These are phyloP conservation scores for Dysidea cf. avara DNA, from an alignment of 37 sponge, comb jelly and placozoan species.

Conservation along the genomic window DNA sequence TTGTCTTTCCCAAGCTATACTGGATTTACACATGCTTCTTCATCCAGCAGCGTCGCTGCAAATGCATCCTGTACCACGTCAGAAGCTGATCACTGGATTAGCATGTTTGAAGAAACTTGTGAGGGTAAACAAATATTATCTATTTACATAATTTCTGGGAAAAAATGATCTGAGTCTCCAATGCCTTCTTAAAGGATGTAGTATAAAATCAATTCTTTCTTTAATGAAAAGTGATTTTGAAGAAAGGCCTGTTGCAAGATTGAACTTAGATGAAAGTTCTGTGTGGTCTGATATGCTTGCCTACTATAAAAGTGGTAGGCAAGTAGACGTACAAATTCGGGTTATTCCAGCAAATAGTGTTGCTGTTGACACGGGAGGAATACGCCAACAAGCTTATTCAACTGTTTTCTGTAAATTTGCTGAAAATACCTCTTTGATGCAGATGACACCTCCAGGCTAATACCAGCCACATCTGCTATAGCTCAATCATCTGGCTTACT, in stretches of 20 bases:
- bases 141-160: slow-evolving; percentile 1
- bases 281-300: slow-evolving; percentile 14
- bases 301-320: background rate
- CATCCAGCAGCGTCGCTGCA: background rate
- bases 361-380: slow-evolving; percentile 31
- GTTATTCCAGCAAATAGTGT: background rate
- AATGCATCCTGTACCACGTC: background rate
- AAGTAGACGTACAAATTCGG: background rate
- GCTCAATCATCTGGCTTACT: slow-evolving; percentile 17
- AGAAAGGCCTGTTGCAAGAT: background rate
- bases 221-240: background rate
- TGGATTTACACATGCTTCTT: background rate
- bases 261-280: slow-evolving; percentile 8
- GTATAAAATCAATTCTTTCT: background rate
- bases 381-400: slow-evolving; percentile 12
- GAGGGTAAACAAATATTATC: background rate
- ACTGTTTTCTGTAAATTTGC: slow-evolving; percentile 4
- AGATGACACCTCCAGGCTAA: background rate
- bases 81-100: too few relatives aligned
- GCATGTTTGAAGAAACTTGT: background rate
- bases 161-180: background rate
- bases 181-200: slow-evolving; percentile 8
- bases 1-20: too few relatives aligned
- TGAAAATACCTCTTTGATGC: slow-evolving; percentile 14
- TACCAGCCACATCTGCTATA: slow-evolving; percentile 7